Evolutionary conservation across 2,888 invertebrate genomes (phyloP), one percentile per base, ranked within the genome.

Genomic region (Dasysyrphus tricinctus): DNA sequence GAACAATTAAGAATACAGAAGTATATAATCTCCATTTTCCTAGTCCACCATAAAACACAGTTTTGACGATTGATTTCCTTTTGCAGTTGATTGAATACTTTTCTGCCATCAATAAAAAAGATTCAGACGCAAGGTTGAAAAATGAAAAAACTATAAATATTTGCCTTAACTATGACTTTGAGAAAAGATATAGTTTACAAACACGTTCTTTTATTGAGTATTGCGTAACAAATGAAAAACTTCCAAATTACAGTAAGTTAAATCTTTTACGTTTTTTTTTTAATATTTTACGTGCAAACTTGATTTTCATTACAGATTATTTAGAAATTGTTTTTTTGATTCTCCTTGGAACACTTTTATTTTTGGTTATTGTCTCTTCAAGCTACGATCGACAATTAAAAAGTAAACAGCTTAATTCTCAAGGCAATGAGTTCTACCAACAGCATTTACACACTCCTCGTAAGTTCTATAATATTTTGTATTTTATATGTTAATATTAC

Each of bases 181-280:
- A 89, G 12, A 82, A 88, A 12, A 83, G 77, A 1, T 88, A 89
- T n/a, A 77, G 88, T n/a, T 88, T 89, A 54, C 70, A 86, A 8
- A 77, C 92, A n/a, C 89, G 89, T 37, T 90, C 90, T 59, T 90
- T 74, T 70, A 88, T 91, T 37, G 90, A 91, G 81, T 91, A 92
- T 63, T 92, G 91, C 78, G 91, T 89, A 6, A 44, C 88, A 9
- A 84, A 89, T 2, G 85, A 89, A 11, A 82, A 81, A 5, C 42
- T 63, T 0, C 34, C 88, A 67, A 73, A 80, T 29, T 85, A 88
- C 39, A 90, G 91, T 90, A 81, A 77, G 88, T 54, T 3, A 16
- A 32, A 1, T n/a, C 2, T 14, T 39, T 14, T 12, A n/a, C 0
- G 12, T 12, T 47, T 37, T 14, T 14, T 5, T 12, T 47, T 37